Conservation (phyloP, 2,113 vertebrate species). For the Propithecus coquereli region DNA sequence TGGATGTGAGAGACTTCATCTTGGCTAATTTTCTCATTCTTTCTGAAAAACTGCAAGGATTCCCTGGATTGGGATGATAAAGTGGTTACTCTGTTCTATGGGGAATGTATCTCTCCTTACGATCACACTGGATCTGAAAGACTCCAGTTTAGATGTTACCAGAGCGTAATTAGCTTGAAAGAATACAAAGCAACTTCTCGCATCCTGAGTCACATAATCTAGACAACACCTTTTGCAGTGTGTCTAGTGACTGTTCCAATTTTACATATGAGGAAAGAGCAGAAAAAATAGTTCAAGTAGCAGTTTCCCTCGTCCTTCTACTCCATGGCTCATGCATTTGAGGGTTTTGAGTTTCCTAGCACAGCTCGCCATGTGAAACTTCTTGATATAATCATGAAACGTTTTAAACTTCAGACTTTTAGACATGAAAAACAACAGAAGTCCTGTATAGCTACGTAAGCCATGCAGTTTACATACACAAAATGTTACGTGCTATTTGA, state of each 20-base stretch:
- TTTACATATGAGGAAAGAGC: not conserved
- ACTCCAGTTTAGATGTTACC: not conserved
- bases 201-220: not conserved
- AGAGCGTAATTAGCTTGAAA: not conserved
- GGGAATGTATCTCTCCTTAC: not conserved
- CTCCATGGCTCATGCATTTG: too few species aligned
- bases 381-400: not conserved
- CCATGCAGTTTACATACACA: too few species aligned
- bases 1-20: not conserved
- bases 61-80: not conserved
- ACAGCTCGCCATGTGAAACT: not conserved
- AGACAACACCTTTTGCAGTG: not conserved
- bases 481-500: not conserved
- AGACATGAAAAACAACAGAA: not conserved
- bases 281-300: not conserved
- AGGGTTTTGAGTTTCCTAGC: not conserved
- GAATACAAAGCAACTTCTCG: not conserved
- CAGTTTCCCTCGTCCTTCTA: not conserved
- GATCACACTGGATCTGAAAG: not conserved
- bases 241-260: not conserved
- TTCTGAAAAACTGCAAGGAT: not conserved
- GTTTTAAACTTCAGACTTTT: not conserved
- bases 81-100: not conserved
- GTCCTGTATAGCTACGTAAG: not conserved
- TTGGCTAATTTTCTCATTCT: not conserved